Evolutionary conservation across 2,113 vertebrate genomes (phyloP).

Genomic region (Melanerpes aurifrons): DNA sequence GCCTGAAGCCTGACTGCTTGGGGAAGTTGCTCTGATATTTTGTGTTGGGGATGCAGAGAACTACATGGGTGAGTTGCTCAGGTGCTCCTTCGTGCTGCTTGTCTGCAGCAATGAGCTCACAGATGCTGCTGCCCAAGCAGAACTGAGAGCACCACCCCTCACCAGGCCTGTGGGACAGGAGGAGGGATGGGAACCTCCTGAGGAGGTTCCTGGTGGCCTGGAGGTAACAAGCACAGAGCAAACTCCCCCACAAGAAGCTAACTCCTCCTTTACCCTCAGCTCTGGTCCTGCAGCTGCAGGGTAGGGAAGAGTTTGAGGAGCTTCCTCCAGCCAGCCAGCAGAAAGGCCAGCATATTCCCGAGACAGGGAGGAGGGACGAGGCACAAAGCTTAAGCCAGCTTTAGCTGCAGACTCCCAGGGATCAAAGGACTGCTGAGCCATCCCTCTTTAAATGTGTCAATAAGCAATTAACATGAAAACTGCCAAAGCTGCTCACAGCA

Average conservation of each 20-base stretch:
- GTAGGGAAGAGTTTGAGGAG: not conserved
- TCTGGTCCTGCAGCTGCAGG: not conserved
- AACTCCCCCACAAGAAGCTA: not conserved
- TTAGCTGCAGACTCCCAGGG: not conserved
- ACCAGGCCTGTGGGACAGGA: fast-evolving
- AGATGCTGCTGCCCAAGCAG: not conserved
- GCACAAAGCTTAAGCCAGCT: not conserved
- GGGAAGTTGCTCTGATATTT: not conserved
- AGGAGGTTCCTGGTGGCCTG: not conserved
- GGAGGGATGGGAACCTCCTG: not conserved
- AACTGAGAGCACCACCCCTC: not conserved
- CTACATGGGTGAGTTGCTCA: not conserved
- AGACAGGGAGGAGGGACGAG: not conserved
- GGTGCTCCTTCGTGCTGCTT: not conserved
- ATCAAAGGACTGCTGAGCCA: not conserved
- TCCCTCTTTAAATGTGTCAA: not conserved
- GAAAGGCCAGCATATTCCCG: not conserved
- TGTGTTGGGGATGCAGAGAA: not conserved
- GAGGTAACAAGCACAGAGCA: not conserved
- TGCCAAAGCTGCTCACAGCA: not conserved
- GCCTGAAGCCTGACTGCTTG: not conserved
- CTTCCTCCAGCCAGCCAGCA: not conserved
- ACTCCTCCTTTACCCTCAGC: not conserved
- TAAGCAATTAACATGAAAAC: not conserved
- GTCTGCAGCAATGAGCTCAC: fast-evolving